phyloP scores from a whole-genome alignment of 1,140 invertebrate species.

The Palaemon carinicauda region DNA sequence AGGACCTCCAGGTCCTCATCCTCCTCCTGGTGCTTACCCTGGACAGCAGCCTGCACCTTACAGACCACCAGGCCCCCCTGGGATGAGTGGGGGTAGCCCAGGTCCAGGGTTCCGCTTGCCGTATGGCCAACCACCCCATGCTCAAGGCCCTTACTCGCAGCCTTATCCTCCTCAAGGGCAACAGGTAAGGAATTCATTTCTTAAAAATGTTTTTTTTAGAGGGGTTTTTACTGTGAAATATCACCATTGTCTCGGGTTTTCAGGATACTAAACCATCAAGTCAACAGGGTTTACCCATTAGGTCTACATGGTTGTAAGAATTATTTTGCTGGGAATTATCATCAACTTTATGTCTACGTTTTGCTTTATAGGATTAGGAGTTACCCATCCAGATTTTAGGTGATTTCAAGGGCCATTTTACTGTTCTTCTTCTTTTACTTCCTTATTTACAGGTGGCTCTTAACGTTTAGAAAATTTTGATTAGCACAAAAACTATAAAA shows the following conservation, averaged over 20 bases:
- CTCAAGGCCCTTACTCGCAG: constrained; percentile 60
- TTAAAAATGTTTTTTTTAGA: background rate
- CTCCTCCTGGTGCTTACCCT: constrained; percentile 57
- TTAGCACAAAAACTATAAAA: too few relatives aligned
- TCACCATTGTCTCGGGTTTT: too few relatives aligned
- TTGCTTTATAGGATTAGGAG: too few relatives aligned
- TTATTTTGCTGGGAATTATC: too few relatives aligned
- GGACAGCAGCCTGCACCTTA: constrained; percentile 60
- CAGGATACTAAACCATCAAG: background rate
- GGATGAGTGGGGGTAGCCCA: constrained; percentile 59
- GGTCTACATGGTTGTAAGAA: background rate
- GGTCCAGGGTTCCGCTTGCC: constrained; percentile 59
- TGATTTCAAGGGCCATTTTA: too few relatives aligned
- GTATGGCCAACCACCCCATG: constrained; percentile 60
- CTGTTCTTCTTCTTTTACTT: too few relatives aligned
- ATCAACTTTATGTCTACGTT: too few relatives aligned
- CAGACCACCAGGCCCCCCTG: constrained; percentile 52
- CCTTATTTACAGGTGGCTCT: too few relatives aligned
- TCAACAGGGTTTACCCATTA: background rate
- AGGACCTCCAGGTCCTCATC: constrained; percentile 50
- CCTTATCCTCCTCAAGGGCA: constrained; percentile 62
- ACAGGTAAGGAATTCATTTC: background rate
- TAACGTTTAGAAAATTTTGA: too few relatives aligned
- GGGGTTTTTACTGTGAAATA: background rate
- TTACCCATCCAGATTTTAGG: too few relatives aligned